Conservation (phyloP, 2,113 vertebrate genomes). For the Chiloscyllium plagiosum region DNA sequence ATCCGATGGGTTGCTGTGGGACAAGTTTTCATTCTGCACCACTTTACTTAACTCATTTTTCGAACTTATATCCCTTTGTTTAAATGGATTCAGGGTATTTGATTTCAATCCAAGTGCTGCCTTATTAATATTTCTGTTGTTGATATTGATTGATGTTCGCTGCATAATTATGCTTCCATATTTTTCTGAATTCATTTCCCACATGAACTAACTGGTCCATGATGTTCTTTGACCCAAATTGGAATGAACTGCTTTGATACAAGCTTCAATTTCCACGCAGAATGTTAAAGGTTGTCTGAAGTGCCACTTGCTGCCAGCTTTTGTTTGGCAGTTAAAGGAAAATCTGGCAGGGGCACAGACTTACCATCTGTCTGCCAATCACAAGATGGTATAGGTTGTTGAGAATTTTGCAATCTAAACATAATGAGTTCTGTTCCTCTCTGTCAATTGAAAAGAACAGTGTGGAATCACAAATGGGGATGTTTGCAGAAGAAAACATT, state of each 20-base stretch:
- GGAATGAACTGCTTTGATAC: background rate
- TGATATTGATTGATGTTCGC: too few relatives aligned
- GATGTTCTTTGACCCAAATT: background rate
- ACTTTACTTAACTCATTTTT: background rate
- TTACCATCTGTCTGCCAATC: background rate
- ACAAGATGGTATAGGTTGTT: background rate
- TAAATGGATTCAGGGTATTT: background rate
- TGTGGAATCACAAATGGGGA: background rate
- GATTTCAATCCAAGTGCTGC: background rate
- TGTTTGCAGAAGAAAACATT: background rate
- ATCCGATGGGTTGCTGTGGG: background rate
- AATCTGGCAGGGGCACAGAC: background rate
- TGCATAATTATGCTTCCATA: background rate
- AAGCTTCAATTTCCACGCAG: background rate
- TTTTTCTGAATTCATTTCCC: background rate
- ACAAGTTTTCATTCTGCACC: background rate
- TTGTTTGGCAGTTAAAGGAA: background rate
- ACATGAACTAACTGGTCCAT: background rate
- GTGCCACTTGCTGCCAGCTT: background rate
- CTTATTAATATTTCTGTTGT: background rate
- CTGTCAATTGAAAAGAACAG: background rate
- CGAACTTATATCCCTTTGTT: background rate
- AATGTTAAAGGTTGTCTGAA: background rate
- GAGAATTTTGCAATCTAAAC: background rate
- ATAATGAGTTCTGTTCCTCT: background rate